Evolutionary conservation across 2,113 vertebrate genomes (phyloP), one percentile per base, ranked within the genome.

Genomic region (Labrus mixtus): DNA sequence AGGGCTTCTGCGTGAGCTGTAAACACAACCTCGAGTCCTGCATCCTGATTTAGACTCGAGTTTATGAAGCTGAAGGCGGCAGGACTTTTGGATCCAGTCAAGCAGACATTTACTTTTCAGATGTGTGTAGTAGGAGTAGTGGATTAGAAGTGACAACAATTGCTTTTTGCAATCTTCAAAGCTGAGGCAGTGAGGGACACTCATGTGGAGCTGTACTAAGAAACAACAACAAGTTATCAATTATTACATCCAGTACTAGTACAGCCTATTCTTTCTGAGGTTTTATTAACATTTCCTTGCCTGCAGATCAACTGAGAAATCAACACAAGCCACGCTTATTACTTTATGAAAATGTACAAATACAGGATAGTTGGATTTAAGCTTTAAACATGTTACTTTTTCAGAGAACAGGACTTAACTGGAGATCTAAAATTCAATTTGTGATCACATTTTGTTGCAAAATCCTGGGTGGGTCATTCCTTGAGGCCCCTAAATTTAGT

Each of bases 401-500:
- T 7, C 7, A 19, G 7, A 19, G 17, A 48, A 48, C 16, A 17
- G 46, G 15, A 4, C 4, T 19, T 48, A 48, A 19, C 15, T 17
- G 17, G 46, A 15, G 46, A 19, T 48, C 10, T 17, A 19, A 17
- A 17, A 6, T 48, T 48, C 15, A 19, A 48, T 8, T 15, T 48
- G 46, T 48, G 3, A 15, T 45, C 43, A 12, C 46, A 20, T n/a
- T 54, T n/a, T 41, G 2, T 33, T 10, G 9, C 54, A 10, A 57
- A 45, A 41, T 37, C 41, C 50, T 22, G 56, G 39, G 33, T 41
- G 50, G 41, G 12, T 0, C 29, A 65, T 59, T 51, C 46, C 55
- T 76, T 36, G 39, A 60, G 79, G 51, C 48, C 61, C 36, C 19
- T 37, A 20, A 29, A 82, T 87, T 86, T 74, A 78, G 57, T 45